Evolutionary conservation across 1,140 invertebrate genomes (phyloP), one percentile per base, ranked within the genome.

Genomic region (Paraescarpia echinospica): DNA sequence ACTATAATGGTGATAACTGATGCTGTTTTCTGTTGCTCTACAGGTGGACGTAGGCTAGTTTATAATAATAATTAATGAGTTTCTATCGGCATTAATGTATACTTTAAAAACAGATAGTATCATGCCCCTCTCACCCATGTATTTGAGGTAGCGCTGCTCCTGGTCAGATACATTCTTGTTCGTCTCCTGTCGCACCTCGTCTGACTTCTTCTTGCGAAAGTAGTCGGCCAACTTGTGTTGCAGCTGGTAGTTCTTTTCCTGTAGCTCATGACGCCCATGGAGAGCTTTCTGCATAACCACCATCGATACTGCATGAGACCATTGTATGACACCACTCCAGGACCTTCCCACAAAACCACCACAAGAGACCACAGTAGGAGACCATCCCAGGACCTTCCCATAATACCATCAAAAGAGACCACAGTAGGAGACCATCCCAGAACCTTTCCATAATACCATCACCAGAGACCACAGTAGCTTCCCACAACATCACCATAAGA

Each of bases 61-160:
- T n/a, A n/a, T n/a, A n/a, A n/a, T n/a, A n/a, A n/a, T n/a, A n/a
- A n/a, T n/a, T n/a, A n/a, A n/a, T n/a, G n/a, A n/a, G n/a, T n/a
- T n/a, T n/a, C n/a, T n/a, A n/a, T n/a, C n/a, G n/a, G n/a, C n/a
- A n/a, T n/a, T n/a, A n/a, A n/a, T n/a, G n/a, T n/a, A n/a, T n/a
- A n/a, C n/a, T n/a, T n/a, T n/a, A n/a, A 33, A 33, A 89, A 33
- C n/a, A 31, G 33, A 92, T 9, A 89, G 9, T 14, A 33, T 4
- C n/a, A 35, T n/a, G 34, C 31, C 41, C 22, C n/a, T 93, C 94
- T 92, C 94, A 96, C 96, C 94, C 95, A 96, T 96, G 93, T 95
- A 96, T 94, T 96, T 96, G 18, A 96, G 94, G 93, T 96, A 96
- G 93, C 96, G 94, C 92, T 96, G 95, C 92, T 96, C 95, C 91